Conservation (phyloP, 1,140 invertebrate species). For the Cherax quadricarinatus region DNA sequence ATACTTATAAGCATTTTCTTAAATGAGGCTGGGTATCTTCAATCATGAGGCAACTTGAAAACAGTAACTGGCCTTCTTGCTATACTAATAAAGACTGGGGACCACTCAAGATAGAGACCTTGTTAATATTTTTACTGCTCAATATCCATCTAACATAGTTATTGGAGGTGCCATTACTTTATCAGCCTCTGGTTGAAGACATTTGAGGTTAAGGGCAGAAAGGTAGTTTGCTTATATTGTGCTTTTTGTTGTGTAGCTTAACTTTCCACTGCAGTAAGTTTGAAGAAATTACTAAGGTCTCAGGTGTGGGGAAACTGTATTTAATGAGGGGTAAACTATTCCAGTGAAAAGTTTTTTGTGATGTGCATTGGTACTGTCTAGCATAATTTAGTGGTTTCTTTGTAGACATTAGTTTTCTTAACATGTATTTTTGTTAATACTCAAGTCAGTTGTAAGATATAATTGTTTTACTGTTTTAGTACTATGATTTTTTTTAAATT, state of each 20-base stretch:
- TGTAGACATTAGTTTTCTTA: constrained; percentile 31
- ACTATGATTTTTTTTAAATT: neutral
- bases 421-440: constrained; percentile 16
- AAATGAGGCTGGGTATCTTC: neutral
- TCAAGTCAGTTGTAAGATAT: constrained; percentile 7
- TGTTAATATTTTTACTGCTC: constrained; percentile 50
- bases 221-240: constrained; percentile 50
- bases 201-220: constrained; percentile 36
- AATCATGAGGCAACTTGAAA: constrained; percentile 30
- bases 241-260: constrained; percentile 42
- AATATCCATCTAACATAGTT: constrained; percentile 34
- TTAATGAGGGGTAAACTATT: neutral
- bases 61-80: constrained; percentile 13
- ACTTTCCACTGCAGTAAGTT: constrained; percentile 31
- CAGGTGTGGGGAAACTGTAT: neutral
- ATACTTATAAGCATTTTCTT: neutral
- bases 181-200: constrained; percentile 41
- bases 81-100: constrained; percentile 20
- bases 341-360: neutral
- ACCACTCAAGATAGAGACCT: constrained; percentile 24
- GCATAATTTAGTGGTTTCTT: constrained; percentile 27
- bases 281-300: neutral
- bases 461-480: neutral
- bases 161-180: constrained; percentile 30
- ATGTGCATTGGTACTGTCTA: neutral